Conservation (phyloP, 2,113 vertebrate genomes). For the Oncorhynchus tshawytscha region DNA sequence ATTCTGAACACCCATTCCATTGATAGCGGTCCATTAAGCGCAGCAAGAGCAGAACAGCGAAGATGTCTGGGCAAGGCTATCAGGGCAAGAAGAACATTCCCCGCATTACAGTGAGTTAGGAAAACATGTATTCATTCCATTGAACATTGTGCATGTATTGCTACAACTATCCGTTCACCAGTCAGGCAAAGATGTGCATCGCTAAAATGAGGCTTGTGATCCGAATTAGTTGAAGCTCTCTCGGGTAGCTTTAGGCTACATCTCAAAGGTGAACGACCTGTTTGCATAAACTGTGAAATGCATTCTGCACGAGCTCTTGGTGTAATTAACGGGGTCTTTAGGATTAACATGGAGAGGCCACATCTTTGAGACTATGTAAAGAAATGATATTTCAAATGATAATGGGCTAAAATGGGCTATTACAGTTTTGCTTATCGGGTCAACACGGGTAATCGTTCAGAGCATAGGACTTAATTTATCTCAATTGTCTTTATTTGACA, state of each 20-base stretch:
- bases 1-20: slow-evolving; percentile 42
- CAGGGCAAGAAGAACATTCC: slow-evolving; percentile 97
- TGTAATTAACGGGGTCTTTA: neutral
- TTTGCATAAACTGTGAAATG: neutral
- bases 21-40: slow-evolving; percentile 51
- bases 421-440: too few species aligned
- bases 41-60: slow-evolving; percentile 49
- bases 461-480: slow-evolving; percentile 21
- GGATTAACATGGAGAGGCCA: too few species aligned
- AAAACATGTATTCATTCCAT: neutral
- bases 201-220: too few species aligned
- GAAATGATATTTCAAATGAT: too few species aligned
- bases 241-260: neutral
- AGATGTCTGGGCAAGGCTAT: slow-evolving; percentile 83
- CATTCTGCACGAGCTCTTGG: slow-evolving; percentile 1
- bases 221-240: too few species aligned
- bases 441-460: slow-evolving; percentile 6
- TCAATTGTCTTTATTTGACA: neutral
- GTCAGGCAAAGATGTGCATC: too few species aligned
- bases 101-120: slow-evolving; percentile 92
- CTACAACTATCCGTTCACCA: neutral
- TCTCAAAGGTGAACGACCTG: neutral
- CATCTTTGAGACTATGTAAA: too few species aligned
- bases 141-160: neutral
- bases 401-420: too few species aligned